Base-by-base conservation (phyloP, 2,113 vertebrate genomes). In the Gnathochromis pfefferi region DNA sequence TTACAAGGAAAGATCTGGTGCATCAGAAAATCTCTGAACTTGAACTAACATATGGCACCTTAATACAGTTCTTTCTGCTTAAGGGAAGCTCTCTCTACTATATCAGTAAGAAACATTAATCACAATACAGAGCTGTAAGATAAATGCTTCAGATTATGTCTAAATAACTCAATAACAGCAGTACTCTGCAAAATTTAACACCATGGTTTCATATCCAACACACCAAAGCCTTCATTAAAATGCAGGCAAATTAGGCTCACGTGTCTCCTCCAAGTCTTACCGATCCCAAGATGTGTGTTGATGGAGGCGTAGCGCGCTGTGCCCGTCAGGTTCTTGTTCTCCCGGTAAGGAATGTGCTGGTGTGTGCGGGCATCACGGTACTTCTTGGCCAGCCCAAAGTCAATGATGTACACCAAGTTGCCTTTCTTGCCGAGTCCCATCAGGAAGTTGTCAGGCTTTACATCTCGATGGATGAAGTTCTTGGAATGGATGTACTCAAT, bases 401-500 rank as follows among this genome's bases (percentile, higher is more conserved):
- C 98, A 14, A 99, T 99, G 95, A 99, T 99, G 92, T 99, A 99
- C n/a, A 99, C 98, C 92, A 99, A 96, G 94, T 99, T 99, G 28
- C 98, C 98, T 92, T 99, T 99, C 95, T 99, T 99, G 80, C 98
- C 98, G 1, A 99, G 97, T 14, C 98, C 98, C 98, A 99, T 99
- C 42, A 99, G 97, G 90, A 99, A 99, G 95, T 99, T 99, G 92
- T 99, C 98, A 0, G 98, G 98, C 89, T 99, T 99, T 63, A 99
- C 98, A 28, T 99, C 98, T 38, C 98, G 96, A 92, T 99, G 98
- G 92, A 99, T 99, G 95, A 99, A 99, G 89, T 99, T 99, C 97
- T 99, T 99, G 89, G 98, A 99, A 97, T 99, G 98, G 96, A 99
- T 99, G 89, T 99, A 99, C 95, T 99, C 98, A 6, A 99, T 99